Evolutionary conservation across 1,140 invertebrate species (phyloP), one percentile per base, ranked within the genome.

Genomic region (Bradysia coprophila): DNA sequence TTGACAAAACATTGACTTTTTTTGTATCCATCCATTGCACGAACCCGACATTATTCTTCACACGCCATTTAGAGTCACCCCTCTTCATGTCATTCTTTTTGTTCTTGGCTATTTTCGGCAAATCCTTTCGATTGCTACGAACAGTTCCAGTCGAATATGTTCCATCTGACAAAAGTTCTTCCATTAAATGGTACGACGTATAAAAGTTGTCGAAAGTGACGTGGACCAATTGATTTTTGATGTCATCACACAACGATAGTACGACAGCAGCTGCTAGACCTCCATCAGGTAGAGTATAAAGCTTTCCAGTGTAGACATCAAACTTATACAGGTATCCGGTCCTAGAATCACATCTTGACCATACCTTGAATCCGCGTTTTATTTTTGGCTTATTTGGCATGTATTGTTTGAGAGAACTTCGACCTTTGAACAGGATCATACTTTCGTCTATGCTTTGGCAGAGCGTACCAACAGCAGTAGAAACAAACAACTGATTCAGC

Each of bases 361-460:
- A 67, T 40, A 62, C 43, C 49, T 60, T 65, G 42, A 60, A 59
- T 5, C 59, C 61, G 48, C 62, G 51, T 54, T 68, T 67, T 44
- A 62, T 63, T n/a, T n/a, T n/a, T 24, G 61, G 61, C 51, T 68
- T 67, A 45, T 51, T 54, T 44, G 59, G 59, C 21, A 56, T 56
- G 47, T 65, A 68, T 48, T 66, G 59, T 50, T 61, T 62, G 43
- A 64, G 47, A 9, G 48, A 48, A 47, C 46, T 54, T 41, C 52
- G 49, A 42, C 51, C 54, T 51, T 62, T 59, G 45, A 56, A 58
- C 46, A 49, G 52, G 34, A 62, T 50, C 51, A 61, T 59, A 33
- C 50, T 55, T 43, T 59, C 58, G 49, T 61, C 57, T 41, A 57
- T 46, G 44, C 49, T 9, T n/a, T 31, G 28, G n/a, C n/a, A 31